Evolutionary conservation across 2,113 vertebrate genomes (phyloP), one percentile per base, ranked within the genome.

Genomic region (Pomatostomus ruficeps): DNA sequence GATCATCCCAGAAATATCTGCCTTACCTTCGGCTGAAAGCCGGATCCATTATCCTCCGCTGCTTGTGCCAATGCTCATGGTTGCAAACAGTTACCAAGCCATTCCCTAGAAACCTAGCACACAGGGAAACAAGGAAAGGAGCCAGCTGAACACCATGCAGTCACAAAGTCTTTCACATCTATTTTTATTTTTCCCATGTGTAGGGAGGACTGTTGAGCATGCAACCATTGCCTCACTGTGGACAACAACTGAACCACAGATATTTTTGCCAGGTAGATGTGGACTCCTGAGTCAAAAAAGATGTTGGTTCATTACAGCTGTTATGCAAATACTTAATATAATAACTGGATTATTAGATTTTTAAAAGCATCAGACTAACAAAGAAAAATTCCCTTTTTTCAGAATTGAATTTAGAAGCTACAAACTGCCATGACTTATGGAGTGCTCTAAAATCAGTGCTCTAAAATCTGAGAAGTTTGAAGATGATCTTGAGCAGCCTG

Each of bases 31-130:
- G 98, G 94, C 98, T 99, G 87, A 99, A 99, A 7, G 98, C 98
- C 14, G 98, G 98, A 88, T 99, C 99, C 98, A 99, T 98, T 84
- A 99, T 98, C 22, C 97, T 97, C 12, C 99, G 97, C 89, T 99
- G 99, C 76, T 98, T 99, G 91, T 97, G 98, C 99, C 99, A 99
- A 11, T 92, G 91, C 13, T 99, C 98, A 8, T 99, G 98, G 94
- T 99, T 85, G 8, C 17, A 84, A 35, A 98, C 98, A 1, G 98
- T 98, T 59, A 98, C 45, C 93, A 99, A 94, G 40, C 99, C 98
- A 45, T 97, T 98, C 67, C 99, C 99, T 6, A 99, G 71, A 83
- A 99, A 99, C 94, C 99, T 99, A 74, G 20, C 20, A 92, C 89
- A 91, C 3, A 73, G 48, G 42, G 55, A 86, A 77, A 80, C 59